These are phyloP conservation scores for Troides oblongomaculatus DNA, from an alignment of 2,888 invertebrate species.

Conservation along the genomic window DNA sequence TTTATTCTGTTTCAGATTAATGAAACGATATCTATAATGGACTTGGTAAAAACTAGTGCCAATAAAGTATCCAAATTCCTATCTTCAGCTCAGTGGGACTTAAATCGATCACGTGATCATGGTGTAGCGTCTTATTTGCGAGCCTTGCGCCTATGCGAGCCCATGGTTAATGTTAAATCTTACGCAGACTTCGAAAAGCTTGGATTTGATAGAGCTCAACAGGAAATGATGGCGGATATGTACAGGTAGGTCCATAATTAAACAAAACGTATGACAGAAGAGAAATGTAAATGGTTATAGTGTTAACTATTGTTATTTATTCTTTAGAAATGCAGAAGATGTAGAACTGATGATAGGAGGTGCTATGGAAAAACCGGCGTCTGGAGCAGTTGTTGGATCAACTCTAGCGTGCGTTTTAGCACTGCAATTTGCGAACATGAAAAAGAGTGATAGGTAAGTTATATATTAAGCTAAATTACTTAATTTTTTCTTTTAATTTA, in stretches of 20 bases:
- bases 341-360: conserved; percentile 92
- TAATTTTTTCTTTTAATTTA: background rate
- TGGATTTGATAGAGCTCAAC: conserved; percentile 78
- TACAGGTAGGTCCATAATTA: conserved; percentile 69
- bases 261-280: background rate
- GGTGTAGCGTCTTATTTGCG: conserved; percentile 87
- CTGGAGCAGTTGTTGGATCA: conserved; percentile 91
- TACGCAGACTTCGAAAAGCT: conserved; percentile 81
- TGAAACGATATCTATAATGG: conserved; percentile 79
- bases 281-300: background rate
- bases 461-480: background rate
- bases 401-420: conserved; percentile 93
- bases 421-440: conserved; percentile 89
- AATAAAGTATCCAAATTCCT: conserved; percentile 81
- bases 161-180: conserved; percentile 69
- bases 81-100: conserved; percentile 69
- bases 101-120: conserved; percentile 85
- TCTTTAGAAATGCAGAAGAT: conserved; percentile 82
- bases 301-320: background rate
- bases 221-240: conserved; percentile 83
- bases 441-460: conserved; percentile 86
- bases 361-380: conserved; percentile 87
- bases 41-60: conserved; percentile 83
- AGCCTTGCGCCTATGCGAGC: conserved; percentile 84
- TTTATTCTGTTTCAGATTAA: conserved; percentile 73